phyloP scores from a whole-genome alignment of 2,113 vertebrate genomes.

The Saguinus midas region DNA sequence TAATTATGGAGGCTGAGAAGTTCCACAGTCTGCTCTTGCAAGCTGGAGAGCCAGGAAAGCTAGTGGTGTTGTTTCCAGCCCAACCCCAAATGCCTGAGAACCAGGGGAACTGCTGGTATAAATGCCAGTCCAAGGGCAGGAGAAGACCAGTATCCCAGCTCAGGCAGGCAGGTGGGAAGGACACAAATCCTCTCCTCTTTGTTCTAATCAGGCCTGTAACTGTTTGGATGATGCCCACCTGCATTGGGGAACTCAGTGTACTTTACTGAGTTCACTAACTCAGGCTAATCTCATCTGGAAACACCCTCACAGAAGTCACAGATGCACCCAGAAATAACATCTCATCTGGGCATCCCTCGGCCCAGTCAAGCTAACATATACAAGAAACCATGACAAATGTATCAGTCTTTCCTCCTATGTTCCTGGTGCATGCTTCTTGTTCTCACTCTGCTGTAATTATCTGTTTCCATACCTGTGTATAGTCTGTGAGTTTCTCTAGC shows the following conservation, averaged over 20 bases:
- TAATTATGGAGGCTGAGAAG: not conserved
- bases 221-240: not conserved
- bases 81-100: not conserved
- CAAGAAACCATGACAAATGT: not conserved
- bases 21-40: not conserved
- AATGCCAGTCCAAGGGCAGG: not conserved
- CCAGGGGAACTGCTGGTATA: not conserved
- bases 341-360: not conserved
- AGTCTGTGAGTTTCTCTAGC: not conserved
- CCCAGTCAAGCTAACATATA: not conserved
- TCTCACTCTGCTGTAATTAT: not conserved
- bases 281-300: not conserved
- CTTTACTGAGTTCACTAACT: not conserved
- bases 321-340: not conserved
- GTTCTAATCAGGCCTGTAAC: not conserved
- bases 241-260: not conserved
- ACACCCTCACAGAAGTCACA: not conserved
- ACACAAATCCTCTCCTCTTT: not conserved
- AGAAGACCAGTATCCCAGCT: not conserved
- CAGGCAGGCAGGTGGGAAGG: not conserved
- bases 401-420: not conserved
- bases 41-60: not conserved
- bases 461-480: not conserved
- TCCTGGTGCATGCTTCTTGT: not conserved
- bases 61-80: not conserved